These are phyloP conservation scores for Pasiphila rectangulata DNA, from an alignment of 2,888 invertebrate species.

Conservation along the genomic window DNA sequence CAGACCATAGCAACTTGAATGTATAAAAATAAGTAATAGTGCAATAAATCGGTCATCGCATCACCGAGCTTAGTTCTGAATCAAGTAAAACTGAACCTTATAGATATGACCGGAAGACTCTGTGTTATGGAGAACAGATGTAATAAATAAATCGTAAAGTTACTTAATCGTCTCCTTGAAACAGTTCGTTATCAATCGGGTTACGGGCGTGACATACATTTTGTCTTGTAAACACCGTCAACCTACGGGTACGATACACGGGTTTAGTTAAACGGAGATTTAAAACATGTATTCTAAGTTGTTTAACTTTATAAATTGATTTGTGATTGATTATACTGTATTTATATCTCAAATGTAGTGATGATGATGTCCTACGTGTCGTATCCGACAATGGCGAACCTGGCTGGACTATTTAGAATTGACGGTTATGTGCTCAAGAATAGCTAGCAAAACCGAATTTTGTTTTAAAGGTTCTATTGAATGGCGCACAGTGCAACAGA, in stretches of 20 bases:
- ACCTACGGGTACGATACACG: too few species aligned
- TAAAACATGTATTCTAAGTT: too few species aligned
- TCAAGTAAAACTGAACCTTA: constrained; percentile 35
- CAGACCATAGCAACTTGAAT: constrained; percentile 3
- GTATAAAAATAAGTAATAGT: neutral
- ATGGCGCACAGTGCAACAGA: too few species aligned
- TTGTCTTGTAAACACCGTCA: constrained; percentile 59
- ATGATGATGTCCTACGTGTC: too few species aligned
- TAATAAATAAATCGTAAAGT: constrained; percentile 53
- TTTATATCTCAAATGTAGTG: too few species aligned
- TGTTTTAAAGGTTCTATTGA: too few species aligned
- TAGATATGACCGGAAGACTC: constrained; percentile 28
- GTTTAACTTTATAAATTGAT: too few species aligned
- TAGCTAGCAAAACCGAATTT: too few species aligned
- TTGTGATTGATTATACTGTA: too few species aligned
- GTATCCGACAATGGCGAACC: too few species aligned
- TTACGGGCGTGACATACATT: constrained; percentile 74
- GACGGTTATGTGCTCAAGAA: too few species aligned
- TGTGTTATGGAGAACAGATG: constrained; percentile 32
- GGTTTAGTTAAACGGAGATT: constrained; percentile 35
- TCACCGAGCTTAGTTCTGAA: neutral
- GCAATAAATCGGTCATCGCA: constrained; percentile 9
- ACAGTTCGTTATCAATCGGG: constrained; percentile 73
- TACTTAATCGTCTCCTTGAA: constrained; percentile 75
- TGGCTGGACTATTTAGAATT: too few species aligned